Evolutionary conservation across 2,888 invertebrate species (phyloP).

Genomic region (Tetramorium bicarinatum): DNA sequence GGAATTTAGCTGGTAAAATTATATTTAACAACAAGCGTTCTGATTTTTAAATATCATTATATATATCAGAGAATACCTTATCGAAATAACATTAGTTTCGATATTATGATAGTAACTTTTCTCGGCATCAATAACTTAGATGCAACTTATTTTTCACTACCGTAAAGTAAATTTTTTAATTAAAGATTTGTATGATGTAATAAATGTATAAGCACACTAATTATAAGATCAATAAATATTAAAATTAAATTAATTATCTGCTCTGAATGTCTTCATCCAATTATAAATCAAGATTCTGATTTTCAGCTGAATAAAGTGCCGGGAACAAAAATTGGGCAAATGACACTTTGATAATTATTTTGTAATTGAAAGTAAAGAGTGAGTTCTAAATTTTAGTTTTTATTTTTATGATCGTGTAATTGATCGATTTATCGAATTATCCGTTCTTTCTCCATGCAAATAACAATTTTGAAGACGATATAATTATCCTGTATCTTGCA

Average conservation of each 20-base stretch:
- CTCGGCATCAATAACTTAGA: not conserved
- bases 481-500: conserved; percentile 5
- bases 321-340: not conserved
- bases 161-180: not conserved
- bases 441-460: not conserved
- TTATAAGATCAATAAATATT: not conserved
- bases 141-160: not conserved
- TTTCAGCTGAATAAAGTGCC: not conserved
- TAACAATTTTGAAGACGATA: not conserved
- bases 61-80: not conserved
- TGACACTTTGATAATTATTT: not conserved
- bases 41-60: not conserved
- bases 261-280: not conserved
- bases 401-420: not conserved
- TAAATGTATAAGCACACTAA: not conserved
- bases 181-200: not conserved
- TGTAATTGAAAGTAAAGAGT: not conserved
- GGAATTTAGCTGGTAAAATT: not conserved
- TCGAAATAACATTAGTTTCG: conserved; percentile 8
- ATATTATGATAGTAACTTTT: not conserved
- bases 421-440: not conserved
- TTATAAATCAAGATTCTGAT: not conserved
- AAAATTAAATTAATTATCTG: conserved; percentile 1
- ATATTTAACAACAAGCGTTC: conserved; percentile 31
- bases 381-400: not conserved